phyloP scores from a whole-genome alignment of 30 jellyfish, hydroid and myxozoan species.

The Aurelia coerulea region DNA sequence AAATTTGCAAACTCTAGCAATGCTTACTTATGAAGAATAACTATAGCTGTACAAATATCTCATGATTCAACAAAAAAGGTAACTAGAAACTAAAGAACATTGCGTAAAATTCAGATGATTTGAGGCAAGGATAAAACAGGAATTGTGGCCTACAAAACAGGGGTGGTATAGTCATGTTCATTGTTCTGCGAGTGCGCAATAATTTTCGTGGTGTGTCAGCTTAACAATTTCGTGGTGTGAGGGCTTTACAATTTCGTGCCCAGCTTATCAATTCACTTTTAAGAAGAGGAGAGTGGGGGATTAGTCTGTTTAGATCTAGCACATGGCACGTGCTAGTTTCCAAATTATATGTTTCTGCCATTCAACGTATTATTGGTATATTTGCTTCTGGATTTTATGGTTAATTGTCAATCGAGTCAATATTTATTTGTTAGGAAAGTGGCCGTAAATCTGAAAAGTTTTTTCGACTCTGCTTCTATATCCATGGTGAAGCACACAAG shows the following conservation, averaged over 20 bases:
- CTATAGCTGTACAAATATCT: no score
- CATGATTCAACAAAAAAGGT: no score
- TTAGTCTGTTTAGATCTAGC: constrained; percentile 1
- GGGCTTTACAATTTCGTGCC: constrained; percentile 15
- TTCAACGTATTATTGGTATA: constrained; percentile 12
- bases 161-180: no score
- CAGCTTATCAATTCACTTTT: constrained; percentile 2
- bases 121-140: no score
- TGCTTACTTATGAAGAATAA: no score
- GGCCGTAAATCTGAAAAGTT: constrained; percentile 12
- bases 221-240: no score
- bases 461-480: constrained; percentile 23
- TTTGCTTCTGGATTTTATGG: constrained; percentile 32
- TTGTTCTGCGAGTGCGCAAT: no score
- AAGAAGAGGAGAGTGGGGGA: background rate
- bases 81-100: no score
- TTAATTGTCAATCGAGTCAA: constrained; percentile 8
- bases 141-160: no score
- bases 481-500: constrained; percentile 36
- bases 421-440: constrained; percentile 21
- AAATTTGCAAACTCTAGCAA: no score
- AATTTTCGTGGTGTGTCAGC: no score
- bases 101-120: no score
- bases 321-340: constrained; percentile 52
- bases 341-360: background rate